phyloP scores from a whole-genome alignment of 2,797 vertebrate genomes.

The Spondyliosoma cantharus region DNA sequence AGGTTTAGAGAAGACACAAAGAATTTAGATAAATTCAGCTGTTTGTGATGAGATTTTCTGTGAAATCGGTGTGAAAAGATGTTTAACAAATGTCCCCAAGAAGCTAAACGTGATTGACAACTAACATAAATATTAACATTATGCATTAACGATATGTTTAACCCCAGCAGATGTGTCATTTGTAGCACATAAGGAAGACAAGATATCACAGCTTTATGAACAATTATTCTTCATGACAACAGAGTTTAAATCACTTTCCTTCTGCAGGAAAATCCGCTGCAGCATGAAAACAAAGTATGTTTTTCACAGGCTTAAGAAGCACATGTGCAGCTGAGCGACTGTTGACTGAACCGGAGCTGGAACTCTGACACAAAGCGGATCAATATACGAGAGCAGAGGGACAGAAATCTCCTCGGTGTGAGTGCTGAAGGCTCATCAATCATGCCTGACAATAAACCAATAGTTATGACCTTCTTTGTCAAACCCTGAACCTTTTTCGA shows the following conservation, averaged over 20 bases:
- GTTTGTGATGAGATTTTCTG: not conserved
- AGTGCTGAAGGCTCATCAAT: not conserved
- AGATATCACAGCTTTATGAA: not conserved
- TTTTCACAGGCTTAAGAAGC: constrained; percentile 36
- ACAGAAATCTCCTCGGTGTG: not conserved
- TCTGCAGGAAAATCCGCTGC: constrained; percentile 14
- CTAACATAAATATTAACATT: too few relatives aligned
- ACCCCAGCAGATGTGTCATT: not conserved
- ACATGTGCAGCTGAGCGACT: constrained; percentile 22
- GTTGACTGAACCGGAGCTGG: not conserved
- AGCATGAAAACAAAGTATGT: constrained; percentile 16
- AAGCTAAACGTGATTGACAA: not conserved
- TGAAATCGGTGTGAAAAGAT: not conserved
- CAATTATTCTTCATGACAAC: not conserved
- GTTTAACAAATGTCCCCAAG: not conserved
- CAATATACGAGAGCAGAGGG: not conserved
- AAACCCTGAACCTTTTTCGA: not conserved
- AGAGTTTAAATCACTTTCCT: not conserved
- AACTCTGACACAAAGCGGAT: not conserved
- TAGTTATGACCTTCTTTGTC: not conserved
- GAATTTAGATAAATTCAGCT: not conserved
- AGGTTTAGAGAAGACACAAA: not conserved
- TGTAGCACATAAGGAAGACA: not conserved
- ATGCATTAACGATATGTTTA: not conserved
- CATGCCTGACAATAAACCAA: not conserved